Conservation (phyloP, 2,797 vertebrate genomes). For the Eurystomus glaucurus region DNA sequence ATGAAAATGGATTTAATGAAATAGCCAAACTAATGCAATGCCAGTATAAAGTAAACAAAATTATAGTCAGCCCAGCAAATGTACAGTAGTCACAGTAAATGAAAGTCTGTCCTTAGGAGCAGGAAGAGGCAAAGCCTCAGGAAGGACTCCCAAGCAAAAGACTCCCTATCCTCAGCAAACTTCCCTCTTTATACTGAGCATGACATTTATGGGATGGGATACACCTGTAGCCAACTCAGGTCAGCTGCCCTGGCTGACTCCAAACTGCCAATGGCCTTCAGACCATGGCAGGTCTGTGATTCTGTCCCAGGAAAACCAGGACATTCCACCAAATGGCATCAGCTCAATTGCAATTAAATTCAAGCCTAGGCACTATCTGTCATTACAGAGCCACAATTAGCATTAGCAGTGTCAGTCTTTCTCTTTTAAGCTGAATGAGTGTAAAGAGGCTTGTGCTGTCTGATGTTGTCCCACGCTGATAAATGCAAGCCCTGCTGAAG, state of each 20-base stretch:
- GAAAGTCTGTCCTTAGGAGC: neutral
- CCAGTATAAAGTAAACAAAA: neutral
- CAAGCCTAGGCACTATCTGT: neutral
- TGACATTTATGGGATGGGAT: neutral
- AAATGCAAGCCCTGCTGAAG: neutral
- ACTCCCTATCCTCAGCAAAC: neutral
- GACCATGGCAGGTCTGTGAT: neutral
- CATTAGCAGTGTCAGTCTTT: neutral
- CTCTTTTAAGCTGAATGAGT: neutral
- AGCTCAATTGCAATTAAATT: rapidly evolving
- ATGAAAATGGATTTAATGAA: neutral
- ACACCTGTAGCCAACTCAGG: neutral
- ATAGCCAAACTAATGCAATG: neutral
- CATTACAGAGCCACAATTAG: neutral
- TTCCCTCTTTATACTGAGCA: neutral
- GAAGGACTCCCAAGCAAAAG: neutral
- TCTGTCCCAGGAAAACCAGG: too few species aligned
- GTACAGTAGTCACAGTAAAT: neutral
- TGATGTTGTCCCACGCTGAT: neutral
- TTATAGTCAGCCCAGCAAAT: neutral
- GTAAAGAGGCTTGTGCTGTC: neutral
- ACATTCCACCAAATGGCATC: neutral
- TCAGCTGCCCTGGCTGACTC: neutral
- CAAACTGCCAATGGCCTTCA: neutral
- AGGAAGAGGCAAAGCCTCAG: neutral